Evolutionary conservation across 2,888 invertebrate genomes (phyloP), one percentile per base, ranked within the genome.

Genomic region (Cryptus armator): DNA sequence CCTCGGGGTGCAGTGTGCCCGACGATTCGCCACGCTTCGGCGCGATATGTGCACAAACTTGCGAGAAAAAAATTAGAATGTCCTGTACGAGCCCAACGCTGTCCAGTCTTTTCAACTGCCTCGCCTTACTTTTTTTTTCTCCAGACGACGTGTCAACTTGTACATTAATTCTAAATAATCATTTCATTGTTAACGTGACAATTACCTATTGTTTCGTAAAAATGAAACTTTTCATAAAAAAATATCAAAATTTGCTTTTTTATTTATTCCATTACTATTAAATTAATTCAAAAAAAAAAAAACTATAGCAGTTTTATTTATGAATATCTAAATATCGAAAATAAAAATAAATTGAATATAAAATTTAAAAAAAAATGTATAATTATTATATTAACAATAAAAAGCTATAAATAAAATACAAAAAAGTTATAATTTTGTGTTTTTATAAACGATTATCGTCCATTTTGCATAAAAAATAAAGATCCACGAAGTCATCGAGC

Each of bases 31-130:
- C 64, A 78, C 51, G 84, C 71, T 62, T 74, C 43, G 76, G 66
- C 83, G 79, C 86, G 76, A 87, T 87, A 87, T 79, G 86, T 86
- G 86, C 84, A 81, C 85, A 82, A 88, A 86, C 87, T 80, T 70
- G 76, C 37, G n/a, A 37, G 56, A 71, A 77, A 66, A 70, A 70
- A 76, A 82, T 32, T 76, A 67, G 66, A 37, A 71, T 44, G 64
- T 56, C 48, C 14, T 44, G 12, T 44, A 67, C 66, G 71, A 56
- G 29, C 29, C 29, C 24, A 16, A 76, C 77, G 46, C 62, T 48
- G 72, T 48, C 56, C 59, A 48, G 71, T 5, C 37, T 72, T 53
- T 56, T 72, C 68, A 32, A 72, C 67, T 19, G 78, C 51, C 67
- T 32, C 51, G 68, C 53, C 51, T 67, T 9, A 51, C 44, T 62